phyloP scores from a whole-genome alignment of 2,888 invertebrate genomes.

The Craniophora ligustri region DNA sequence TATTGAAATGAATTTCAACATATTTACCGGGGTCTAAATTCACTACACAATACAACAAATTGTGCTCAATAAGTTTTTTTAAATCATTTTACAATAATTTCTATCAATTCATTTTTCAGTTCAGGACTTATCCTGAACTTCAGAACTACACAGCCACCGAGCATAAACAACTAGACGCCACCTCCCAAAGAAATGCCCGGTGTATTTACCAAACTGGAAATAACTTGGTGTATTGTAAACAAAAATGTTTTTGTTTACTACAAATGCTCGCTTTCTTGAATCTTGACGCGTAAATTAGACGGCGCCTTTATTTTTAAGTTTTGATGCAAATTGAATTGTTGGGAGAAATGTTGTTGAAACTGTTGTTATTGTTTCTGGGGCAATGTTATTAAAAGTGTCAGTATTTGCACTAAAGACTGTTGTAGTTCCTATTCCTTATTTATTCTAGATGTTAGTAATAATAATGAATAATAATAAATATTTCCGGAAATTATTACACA shows the following conservation, averaged over 20 bases:
- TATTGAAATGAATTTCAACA: no score
- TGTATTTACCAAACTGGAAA: slow-evolving; percentile 59
- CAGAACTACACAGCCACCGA: slow-evolving; percentile 13
- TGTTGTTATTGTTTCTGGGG: slow-evolving; percentile 27
- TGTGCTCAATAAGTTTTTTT: no score
- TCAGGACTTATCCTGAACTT: slow-evolving; percentile 26
- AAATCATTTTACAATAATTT: background rate
- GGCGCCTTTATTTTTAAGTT: slow-evolving; percentile 39
- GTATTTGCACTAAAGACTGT: background rate
- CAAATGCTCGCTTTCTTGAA: slow-evolving; percentile 60
- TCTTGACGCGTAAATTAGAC: slow-evolving; percentile 50
- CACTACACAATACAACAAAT: no score
- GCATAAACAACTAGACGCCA: slow-evolving; percentile 50
- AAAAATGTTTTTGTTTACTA: slow-evolving; percentile 73
- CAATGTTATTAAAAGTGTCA: slow-evolving; percentile 6
- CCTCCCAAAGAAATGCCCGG: slow-evolving; percentile 50
- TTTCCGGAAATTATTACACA: no score
- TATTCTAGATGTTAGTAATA: no score
- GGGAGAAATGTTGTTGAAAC: background rate
- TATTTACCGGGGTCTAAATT: no score
- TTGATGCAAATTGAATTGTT: slow-evolving; percentile 50
- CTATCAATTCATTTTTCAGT: background rate
- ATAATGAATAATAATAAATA: no score
- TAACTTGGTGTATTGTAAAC: slow-evolving; percentile 65
- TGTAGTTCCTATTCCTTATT: no score